Evolutionary conservation across 2,113 vertebrate genomes (phyloP), one percentile per base, ranked within the genome.

Genomic region (Puntigrus tetrazona): DNA sequence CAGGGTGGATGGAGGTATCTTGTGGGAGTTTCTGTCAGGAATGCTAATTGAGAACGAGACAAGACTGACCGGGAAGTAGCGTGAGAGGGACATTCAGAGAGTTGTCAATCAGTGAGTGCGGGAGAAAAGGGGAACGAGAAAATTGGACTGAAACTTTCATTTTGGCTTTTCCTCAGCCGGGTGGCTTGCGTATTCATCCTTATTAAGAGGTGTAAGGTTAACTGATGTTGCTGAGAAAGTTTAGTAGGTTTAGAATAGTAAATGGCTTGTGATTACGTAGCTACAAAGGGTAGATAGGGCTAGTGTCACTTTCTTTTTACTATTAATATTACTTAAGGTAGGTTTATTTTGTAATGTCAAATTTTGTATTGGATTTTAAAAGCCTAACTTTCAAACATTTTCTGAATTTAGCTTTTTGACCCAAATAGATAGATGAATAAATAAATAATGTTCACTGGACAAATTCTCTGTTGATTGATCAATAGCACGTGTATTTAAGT

Each of bases 1-100:
- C 13, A 20, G 20, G 50, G 43, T n/a, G 57, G 57, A 25, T 25
- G 45, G 36, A 9, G 41, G 18, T 55, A 11, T 25, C 29, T 52
- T 47, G 4, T 41, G 61, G 61, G 61, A 57, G 69, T n/a, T 52
- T 83, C 55, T 45, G 36, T 76, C 72, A 83, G 61, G 38, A 38
- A 34, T 31, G 36, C 52, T 41, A 74, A 55, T 1, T 45, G 52
- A 63, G 25, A 83, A 83, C 47, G 52, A 75, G 34, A 75, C 57
- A 18, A 14, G 13, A 7, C 70, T 63, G 61, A 34, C 29, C 70
- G 57, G 6, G 29, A 76, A 29, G 72, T 16, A 75, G 3, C 22
- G 31, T 2, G 10, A 72, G 67, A 47, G 41, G 72, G 41, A 2
- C 8, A 20, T 16, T 13, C 13, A 45, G n/a, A 16, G 43, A 47